phyloP scores from a whole-genome alignment of 2,797 vertebrate species.

The Hippopotamyrus pictus region DNA sequence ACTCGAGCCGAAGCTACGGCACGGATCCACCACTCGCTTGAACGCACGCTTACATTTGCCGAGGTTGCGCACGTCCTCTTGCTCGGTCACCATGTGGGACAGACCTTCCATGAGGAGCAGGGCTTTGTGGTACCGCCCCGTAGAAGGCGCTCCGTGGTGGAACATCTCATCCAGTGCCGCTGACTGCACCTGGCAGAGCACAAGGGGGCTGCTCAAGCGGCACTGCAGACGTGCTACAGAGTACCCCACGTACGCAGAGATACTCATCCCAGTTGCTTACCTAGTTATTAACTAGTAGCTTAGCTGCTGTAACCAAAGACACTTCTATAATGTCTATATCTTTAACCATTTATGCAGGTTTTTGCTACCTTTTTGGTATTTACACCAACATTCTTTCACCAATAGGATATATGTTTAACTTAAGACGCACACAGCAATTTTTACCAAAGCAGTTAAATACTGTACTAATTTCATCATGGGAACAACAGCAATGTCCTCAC shows the following conservation, averaged over 20 bases:
- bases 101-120: constrained; percentile 91
- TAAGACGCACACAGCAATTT: not conserved
- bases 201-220: not conserved
- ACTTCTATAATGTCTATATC: not conserved
- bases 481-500: not conserved
- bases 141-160: constrained; percentile 73
- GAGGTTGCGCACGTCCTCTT: constrained; percentile 77
- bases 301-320: not conserved
- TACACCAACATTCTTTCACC: not conserved
- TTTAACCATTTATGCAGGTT: not conserved
- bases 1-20: not conserved
- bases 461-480: not conserved
- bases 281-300: not conserved
- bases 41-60: constrained; percentile 72
- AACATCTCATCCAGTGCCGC: constrained; percentile 98
- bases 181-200: constrained; percentile 73
- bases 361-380: not conserved
- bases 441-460: not conserved
- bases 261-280: not conserved
- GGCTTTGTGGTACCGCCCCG: constrained; percentile 86
- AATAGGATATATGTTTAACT: not conserved
- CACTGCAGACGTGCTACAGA: not conserved
- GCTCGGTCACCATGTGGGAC: constrained; percentile 75
- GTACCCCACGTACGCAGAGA: not conserved
- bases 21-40: not conserved